A percentile compares a stretch with the other conserved stretches of the same genome.
Conservation (phyloP, 2,797 vertebrate species). For the Fringilla coelebs region DNA sequence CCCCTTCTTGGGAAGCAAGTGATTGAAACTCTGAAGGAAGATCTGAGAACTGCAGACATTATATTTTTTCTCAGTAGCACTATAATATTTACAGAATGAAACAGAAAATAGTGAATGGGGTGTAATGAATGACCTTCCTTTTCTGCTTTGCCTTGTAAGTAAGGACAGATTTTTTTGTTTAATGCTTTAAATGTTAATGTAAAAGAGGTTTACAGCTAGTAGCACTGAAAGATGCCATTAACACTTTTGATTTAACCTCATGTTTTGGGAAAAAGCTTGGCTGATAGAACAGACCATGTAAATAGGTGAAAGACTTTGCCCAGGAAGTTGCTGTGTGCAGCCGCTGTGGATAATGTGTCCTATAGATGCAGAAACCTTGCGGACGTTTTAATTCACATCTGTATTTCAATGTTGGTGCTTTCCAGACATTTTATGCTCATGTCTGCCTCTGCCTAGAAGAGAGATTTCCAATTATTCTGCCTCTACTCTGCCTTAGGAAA, state of each 20-base stretch:
- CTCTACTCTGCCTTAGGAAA: neutral
- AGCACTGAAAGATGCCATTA: slow-evolving; percentile 35
- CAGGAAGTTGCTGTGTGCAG: slow-evolving; percentile 1
- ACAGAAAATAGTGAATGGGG: slow-evolving; percentile 69
- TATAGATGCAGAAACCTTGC: neutral
- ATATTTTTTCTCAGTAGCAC: slow-evolving; percentile 60
- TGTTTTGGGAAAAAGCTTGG: neutral
- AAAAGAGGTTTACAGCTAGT: neutral
- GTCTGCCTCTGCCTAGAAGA: neutral
- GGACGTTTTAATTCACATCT: neutral
- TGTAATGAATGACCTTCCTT: slow-evolving; percentile 70
- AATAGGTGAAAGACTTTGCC: slow-evolving; percentile 29
- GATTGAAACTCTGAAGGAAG: slow-evolving; percentile 77
- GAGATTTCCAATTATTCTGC: neutral
- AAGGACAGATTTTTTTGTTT: slow-evolving; percentile 71
- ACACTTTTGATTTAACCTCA: slow-evolving; percentile 43
- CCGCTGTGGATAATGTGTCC: neutral
- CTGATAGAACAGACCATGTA: slow-evolving; percentile 12
- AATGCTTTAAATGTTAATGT: slow-evolving; percentile 46
- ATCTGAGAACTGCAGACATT: slow-evolving; percentile 70
- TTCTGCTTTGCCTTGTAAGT: slow-evolving; percentile 75
- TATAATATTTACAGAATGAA: slow-evolving; percentile 71
- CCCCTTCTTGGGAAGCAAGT: slow-evolving; percentile 69
- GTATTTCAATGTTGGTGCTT: neutral
- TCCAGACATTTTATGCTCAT: neutral